These are phyloP conservation scores for Paraplagusia blochii DNA, from an alignment of 2,113 vertebrate species.

Conservation along the genomic window DNA sequence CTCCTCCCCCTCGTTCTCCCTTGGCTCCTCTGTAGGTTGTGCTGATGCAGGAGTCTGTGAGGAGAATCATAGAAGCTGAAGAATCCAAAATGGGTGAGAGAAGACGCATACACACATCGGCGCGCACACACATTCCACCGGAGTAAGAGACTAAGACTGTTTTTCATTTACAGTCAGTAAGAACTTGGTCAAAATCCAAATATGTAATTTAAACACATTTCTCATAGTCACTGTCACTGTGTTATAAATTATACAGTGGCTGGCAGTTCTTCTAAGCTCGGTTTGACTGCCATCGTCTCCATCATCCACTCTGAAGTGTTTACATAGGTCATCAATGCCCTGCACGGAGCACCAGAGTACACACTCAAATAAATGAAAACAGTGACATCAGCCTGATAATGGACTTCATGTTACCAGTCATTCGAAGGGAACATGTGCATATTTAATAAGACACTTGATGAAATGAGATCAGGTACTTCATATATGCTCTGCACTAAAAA, in stretches of 20 bases:
- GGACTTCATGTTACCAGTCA: conserved; percentile 13
- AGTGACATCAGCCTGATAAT: conserved; percentile 11
- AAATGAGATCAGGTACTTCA: too few relatives aligned
- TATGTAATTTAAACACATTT: conserved; percentile 41
- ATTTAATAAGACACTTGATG: conserved; percentile 10
- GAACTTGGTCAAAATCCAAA: conserved; percentile 42
- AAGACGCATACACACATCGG: conserved; percentile 10
- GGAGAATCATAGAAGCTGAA: conserved; percentile 90
- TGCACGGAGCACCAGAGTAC: conserved; percentile 4
- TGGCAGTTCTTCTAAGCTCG: conserved; percentile 16
- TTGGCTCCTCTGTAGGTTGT: conserved; percentile 78
- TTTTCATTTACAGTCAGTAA: conserved; percentile 26
- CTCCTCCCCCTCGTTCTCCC: conserved; percentile 16
- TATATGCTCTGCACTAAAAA: conserved; percentile 2
- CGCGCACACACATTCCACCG: conserved; percentile 7
- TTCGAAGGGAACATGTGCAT: conserved; percentile 8
- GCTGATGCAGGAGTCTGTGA: conserved; percentile 97
- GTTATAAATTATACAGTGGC: conserved; percentile 23
- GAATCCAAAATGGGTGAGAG: conserved; percentile 93
- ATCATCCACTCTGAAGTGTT: conserved; percentile 6
- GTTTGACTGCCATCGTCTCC: conserved; percentile 27
- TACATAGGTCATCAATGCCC: conserved; percentile 13
- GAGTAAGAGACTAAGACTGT: conserved; percentile 21
- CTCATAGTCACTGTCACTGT: conserved; percentile 16
- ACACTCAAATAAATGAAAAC: conserved; percentile 12